Evolutionary conservation across 1,140 invertebrate species (phyloP).

Genomic region (Tyrophagus putrescentiae): DNA sequence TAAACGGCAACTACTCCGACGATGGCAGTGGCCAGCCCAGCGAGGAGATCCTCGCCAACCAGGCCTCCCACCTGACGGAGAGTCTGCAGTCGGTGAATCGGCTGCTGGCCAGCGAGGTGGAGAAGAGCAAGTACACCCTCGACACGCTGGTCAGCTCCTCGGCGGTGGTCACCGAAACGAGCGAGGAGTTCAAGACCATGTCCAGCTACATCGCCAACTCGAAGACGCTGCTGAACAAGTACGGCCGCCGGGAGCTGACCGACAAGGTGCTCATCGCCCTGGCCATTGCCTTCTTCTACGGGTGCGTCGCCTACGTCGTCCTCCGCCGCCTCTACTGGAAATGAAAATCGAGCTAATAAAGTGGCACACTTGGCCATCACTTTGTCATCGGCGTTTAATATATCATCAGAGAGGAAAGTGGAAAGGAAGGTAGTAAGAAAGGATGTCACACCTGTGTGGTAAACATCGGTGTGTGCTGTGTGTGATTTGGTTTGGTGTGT

Average conservation of each 20-base stretch:
- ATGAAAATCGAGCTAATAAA: background rate
- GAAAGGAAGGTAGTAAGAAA: too few species aligned
- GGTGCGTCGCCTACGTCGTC: slow-evolving; percentile 75
- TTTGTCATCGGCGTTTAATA: too few species aligned
- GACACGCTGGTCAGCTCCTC: slow-evolving; percentile 52
- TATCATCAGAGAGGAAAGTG: too few species aligned
- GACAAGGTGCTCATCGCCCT: slow-evolving; percentile 81
- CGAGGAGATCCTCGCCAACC: slow-evolving; percentile 22
- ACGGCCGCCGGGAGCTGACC: slow-evolving; percentile 77
- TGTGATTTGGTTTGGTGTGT: too few species aligned
- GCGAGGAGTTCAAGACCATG: slow-evolving; percentile 67
- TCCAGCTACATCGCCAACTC: slow-evolving; percentile 71
- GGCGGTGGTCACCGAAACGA: slow-evolving; percentile 45
- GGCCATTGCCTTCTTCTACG: slow-evolving; percentile 78
- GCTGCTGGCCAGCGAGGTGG: slow-evolving; percentile 65
- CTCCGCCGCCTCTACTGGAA: slow-evolving; percentile 60
- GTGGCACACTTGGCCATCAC: too few species aligned
- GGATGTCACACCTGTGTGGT: too few species aligned
- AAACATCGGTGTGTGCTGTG: too few species aligned
- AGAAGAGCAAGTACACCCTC: slow-evolving; percentile 65
- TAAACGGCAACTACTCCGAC: background rate
- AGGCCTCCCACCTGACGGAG: slow-evolving; percentile 52
- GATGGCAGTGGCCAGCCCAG: background rate
- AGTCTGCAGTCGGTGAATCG: slow-evolving; percentile 64
- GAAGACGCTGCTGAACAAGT: slow-evolving; percentile 77